Evolutionary conservation across 2,113 vertebrate genomes (phyloP).

Genomic region (Corydoras maculifer): DNA sequence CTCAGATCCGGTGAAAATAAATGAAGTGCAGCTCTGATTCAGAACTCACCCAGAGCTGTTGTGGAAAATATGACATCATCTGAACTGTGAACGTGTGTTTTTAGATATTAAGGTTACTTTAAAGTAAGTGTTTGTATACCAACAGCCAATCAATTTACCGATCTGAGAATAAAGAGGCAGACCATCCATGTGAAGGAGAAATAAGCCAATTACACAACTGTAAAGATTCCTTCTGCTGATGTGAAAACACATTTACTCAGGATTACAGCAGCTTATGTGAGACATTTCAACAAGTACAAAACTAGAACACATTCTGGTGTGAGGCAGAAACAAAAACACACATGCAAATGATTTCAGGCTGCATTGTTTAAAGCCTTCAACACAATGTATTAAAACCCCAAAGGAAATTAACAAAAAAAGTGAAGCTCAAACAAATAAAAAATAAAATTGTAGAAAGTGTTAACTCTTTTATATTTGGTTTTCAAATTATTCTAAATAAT

Average conservation of each 20-base stretch:
- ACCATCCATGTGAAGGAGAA: not conserved
- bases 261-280: not conserved
- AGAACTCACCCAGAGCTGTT: not conserved
- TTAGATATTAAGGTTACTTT: not conserved
- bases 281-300: not conserved
- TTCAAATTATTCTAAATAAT: too few relatives aligned
- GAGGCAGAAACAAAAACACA: too few relatives aligned
- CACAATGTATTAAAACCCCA: too few relatives aligned
- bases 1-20: not conserved
- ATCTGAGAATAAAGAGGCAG: not conserved
- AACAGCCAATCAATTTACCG: not conserved
- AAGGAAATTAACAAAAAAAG: too few relatives aligned
- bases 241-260: slow-evolving; percentile 8
- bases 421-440: too few relatives aligned
- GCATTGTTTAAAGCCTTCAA: too few relatives aligned
- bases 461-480: too few relatives aligned
- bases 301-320: too few relatives aligned
- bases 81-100: not conserved
- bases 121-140: too few relatives aligned
- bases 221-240: not conserved
- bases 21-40: not conserved
- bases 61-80: slow-evolving; percentile 15
- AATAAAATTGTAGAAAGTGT: too few relatives aligned
- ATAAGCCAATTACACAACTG: slow-evolving; percentile 17
- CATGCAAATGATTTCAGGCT: too few relatives aligned